Evolutionary conservation across 1,140 invertebrate genomes (phyloP).

Genomic region (Drosophila micromelanica): DNA sequence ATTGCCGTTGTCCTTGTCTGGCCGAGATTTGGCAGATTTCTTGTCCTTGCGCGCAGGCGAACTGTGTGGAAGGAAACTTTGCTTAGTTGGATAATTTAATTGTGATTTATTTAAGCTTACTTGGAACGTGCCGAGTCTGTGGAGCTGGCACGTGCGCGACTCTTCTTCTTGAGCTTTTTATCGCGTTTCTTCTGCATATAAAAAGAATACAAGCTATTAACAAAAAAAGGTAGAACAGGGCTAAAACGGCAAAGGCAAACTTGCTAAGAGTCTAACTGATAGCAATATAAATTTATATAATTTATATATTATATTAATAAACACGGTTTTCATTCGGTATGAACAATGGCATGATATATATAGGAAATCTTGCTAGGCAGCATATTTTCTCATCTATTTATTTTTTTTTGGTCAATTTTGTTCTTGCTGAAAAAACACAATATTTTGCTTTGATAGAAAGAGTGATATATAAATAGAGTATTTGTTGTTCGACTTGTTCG

Average conservation of each 20-base stretch:
- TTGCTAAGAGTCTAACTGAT: conserved; percentile 66
- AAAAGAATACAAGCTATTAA: conserved; percentile 52
- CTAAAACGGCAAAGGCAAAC: conserved; percentile 15
- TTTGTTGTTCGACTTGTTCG: conserved; percentile 2
- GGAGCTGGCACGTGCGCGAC: conserved; percentile 61
- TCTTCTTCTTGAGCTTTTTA: conserved; percentile 80
- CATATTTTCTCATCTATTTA: no score
- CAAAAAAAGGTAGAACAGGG: not conserved
- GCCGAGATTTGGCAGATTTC: conserved; percentile 46
- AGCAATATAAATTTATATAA: conserved; percentile 43
- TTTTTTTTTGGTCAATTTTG: conserved; percentile 3
- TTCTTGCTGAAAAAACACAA: conserved; percentile 33
- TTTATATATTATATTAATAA: conserved; percentile 5
- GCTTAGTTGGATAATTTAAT: not conserved
- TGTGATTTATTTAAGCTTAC: conserved; percentile 51
- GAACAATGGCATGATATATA: conserved; percentile 48
- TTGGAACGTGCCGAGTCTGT: conserved; percentile 69
- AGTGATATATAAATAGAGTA: conserved; percentile 9
- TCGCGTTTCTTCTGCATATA: conserved; percentile 83
- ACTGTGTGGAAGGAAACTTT: conserved; percentile 23
- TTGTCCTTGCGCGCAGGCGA: conserved; percentile 55
- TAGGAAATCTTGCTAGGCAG: conserved; percentile 43
- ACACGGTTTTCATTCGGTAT: conserved; percentile 56
- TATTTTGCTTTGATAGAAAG: conserved; percentile 11
- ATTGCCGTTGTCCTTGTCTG: conserved; percentile 18